Evolutionary conservation across 2,888 invertebrate species (phyloP), one percentile per base, ranked within the genome.

Genomic region (Ochlodes sylvanus): DNA sequence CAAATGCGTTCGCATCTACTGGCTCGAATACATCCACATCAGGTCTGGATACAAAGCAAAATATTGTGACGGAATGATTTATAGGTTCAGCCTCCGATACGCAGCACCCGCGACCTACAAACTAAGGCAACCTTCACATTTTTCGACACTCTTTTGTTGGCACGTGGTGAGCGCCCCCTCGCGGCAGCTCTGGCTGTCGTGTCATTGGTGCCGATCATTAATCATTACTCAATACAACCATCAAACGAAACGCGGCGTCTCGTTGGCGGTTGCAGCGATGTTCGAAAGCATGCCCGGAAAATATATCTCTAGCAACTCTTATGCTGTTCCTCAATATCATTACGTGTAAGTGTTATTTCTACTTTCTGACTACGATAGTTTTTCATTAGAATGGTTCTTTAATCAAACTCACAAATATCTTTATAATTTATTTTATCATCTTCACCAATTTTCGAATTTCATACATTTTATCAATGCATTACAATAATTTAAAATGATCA

Each of bases 381-480:
- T 12, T 14, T 5, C 3, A 42, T 47, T 6, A 14, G 6, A 54
- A 15, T 52, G 21, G 14, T 57, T 56, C 19, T 50, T 54, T 32
- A 83, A 76, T 78, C 68, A 91, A 89, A 89, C 77, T 69, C 78
- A 77, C 74, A 63, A 70, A 70, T 90, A 84, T 90, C 85, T 84
- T 91, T 88, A 91, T 92, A 90, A 89, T 92, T 93, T 92, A 92
- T 91, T 93, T 92, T 89, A 89, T 90, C 89, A 88, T 92, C 87
- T 87, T 92, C 90, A 92, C 88, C 93, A 91, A 90, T 89, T 89
- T 86, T 91, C 89, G 72, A 89, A 91, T 88, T 91, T 87, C 89
- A 86, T 93, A 92, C 91, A 92, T 80, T 89, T 91, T 89, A 91
- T 89, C 88, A 87, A 87, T 91, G 92, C 89, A 90, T 85, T 92